Evolutionary conservation across 2,888 invertebrate genomes (phyloP), one percentile per base, ranked within the genome.

Genomic region (Sinohyriopsis cumingii): DNA sequence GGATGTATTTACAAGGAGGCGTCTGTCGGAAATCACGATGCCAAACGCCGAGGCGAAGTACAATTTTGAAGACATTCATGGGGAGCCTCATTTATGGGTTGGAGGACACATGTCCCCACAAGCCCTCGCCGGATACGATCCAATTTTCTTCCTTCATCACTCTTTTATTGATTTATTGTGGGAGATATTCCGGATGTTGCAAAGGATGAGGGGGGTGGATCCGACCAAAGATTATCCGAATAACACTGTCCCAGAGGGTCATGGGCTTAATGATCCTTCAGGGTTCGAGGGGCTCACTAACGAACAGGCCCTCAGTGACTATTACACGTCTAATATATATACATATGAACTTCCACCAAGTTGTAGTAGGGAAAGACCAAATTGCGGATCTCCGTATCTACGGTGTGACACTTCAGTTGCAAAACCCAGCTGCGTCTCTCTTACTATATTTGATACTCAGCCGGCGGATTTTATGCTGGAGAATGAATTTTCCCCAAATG

Each of bases 111-210:
- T 89, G 87, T 69, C 81, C 24, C 84, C 87, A 33, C 83, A 86
- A 0, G 75, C 81, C 3, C 81, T 85, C 0, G 84, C 89, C 0
- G 88, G 88, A 5, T 87, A 86, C 64, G 90, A 90, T 74, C 89
- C 89, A 0, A 76, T 87, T 28, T 90, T 90, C 76, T 89, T 82
- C 77, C 69, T 89, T 53, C 86, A 86, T 67, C 89, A 89, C 71
- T 78, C 84, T 19, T 90, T 87, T 71, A 83, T 89, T 19, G 90
- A 90, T 73, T 76, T 83, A 33, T 69, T 89, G 9, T 90, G 89
- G 88, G 89, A 90, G 67, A 70, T 86, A 59, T 82, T 81, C 55
- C 65, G 81, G 28, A 70, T 76, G 18, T 67, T 76, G 28, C 80
- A 82, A 55, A 71, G 63, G 19, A 59, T 68, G 25, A 69, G 66